Evolutionary conservation across 2,797 vertebrate species (phyloP).

Genomic region (Cossypha niveicapilla): DNA sequence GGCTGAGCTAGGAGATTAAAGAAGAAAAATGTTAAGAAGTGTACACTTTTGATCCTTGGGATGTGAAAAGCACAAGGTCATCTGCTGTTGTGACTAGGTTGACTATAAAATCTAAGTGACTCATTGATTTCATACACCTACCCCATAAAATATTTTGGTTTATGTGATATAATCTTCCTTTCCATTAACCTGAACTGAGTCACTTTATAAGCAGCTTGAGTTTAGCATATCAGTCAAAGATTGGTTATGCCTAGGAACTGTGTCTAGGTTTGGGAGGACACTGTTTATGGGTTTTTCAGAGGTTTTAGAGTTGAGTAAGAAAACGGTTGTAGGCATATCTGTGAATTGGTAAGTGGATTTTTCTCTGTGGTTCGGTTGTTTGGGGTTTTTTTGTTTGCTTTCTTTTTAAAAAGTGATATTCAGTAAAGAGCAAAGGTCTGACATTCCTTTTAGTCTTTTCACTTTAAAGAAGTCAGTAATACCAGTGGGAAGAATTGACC

Average conservation of each 20-base stretch:
- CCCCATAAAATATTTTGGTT: slow-evolving; percentile 23
- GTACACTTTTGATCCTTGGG: background rate
- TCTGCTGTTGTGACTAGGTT: background rate
- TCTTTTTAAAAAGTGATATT: background rate
- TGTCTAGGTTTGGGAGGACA: background rate
- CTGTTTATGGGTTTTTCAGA: background rate
- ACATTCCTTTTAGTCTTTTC: background rate
- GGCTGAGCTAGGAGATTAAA: background rate
- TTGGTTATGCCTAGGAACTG: background rate
- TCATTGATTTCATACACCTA: background rate
- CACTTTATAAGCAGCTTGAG: background rate
- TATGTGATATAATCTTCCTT: background rate
- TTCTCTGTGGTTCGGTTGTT: background rate
- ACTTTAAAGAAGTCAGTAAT: background rate
- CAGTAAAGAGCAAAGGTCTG: background rate
- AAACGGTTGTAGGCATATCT: background rate
- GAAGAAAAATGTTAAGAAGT: background rate
- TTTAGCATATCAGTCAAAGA: background rate
- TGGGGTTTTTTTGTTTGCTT: background rate
- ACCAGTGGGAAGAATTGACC: background rate
- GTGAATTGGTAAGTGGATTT: background rate
- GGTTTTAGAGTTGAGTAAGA: background rate
- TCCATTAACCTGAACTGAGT: background rate
- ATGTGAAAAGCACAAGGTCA: slow-evolving; percentile 7
- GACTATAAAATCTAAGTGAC: background rate